Evolutionary conservation across 2,113 vertebrate species (phyloP).

Genomic region (Hippocampus zosterae): DNA sequence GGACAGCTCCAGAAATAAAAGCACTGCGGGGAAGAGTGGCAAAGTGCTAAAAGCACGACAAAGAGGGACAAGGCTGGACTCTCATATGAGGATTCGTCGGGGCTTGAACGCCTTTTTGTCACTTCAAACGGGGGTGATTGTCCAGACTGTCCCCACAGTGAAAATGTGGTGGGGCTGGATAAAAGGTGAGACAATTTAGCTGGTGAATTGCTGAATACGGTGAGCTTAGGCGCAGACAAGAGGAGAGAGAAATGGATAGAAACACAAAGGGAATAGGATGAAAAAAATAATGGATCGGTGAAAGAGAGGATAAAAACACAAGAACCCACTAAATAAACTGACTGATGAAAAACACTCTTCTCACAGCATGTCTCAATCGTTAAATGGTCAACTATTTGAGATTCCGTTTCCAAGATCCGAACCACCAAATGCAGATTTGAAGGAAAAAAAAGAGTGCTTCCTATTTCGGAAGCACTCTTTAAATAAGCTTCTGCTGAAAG

Average conservation of each 20-base stretch:
- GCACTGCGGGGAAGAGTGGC: constrained; percentile 7
- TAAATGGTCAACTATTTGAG: constrained; percentile 23
- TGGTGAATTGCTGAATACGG: constrained; percentile 1
- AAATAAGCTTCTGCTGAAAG: not conserved
- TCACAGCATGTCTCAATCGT: constrained; percentile 27
- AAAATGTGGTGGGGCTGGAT: not conserved
- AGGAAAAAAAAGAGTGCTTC: not conserved
- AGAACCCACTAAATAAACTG: constrained; percentile 16
- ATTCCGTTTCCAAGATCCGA: constrained; percentile 20
- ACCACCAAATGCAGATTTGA: not conserved
- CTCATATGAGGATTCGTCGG: constrained; percentile 12
- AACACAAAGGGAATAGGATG: not conserved
- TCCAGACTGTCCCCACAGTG: constrained; percentile 8
- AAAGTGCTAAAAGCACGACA: constrained; percentile 14
- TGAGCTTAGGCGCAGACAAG: constrained; percentile 2
- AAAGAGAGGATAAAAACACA: constrained; percentile 7
- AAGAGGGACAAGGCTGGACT: constrained; percentile 11
- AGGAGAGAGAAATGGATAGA: not conserved
- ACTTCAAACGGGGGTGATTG: constrained; percentile 7
- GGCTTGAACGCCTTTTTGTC: constrained; percentile 16
- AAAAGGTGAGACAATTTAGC: constrained; percentile 1
- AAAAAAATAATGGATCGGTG: not conserved
- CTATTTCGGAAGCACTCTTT: not conserved
- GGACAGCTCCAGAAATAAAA: not conserved
- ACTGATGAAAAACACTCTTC: constrained; percentile 32